phyloP scores from a whole-genome alignment of 2,888 invertebrate genomes.

The Nomada ruficornis region DNA sequence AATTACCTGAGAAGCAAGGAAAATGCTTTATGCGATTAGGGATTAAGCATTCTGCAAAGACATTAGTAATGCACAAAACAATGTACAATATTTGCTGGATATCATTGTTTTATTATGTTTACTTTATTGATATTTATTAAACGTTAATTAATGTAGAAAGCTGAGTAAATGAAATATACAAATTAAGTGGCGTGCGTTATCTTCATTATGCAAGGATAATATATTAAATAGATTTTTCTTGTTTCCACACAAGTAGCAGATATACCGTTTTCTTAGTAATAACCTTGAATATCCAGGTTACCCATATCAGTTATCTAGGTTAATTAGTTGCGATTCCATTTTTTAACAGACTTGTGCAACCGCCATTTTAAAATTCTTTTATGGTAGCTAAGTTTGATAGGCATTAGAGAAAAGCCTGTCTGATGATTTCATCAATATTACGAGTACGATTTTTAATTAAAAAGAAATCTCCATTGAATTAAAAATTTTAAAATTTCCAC shows the following conservation, averaged over 20 bases:
- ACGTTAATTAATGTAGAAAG: not conserved
- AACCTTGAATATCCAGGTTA: constrained; percentile 76
- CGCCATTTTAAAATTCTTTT: not conserved
- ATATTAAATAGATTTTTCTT: constrained; percentile 7
- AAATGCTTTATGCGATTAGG: not conserved
- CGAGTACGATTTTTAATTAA: not conserved
- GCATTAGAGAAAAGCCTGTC: not conserved
- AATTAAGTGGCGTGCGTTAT: not conserved
- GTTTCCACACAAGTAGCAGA: constrained; percentile 17
- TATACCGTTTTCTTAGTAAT: constrained; percentile 43
- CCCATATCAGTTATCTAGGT: constrained; percentile 77
- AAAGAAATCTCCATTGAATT: not conserved
- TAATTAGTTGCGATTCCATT: constrained; percentile 74
- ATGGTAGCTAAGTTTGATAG: not conserved
- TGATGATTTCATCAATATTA: not conserved
- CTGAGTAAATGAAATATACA: not conserved
- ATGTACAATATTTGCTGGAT: not conserved
- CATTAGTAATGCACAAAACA: too few species aligned
- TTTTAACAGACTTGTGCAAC: constrained; percentile 26
- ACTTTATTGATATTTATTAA: not conserved
- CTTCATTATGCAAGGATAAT: not conserved
- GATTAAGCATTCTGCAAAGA: not conserved
- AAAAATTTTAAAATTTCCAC: not conserved
- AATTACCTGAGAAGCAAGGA: not conserved
- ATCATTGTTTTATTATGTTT: not conserved